Evolutionary conservation across 2,797 vertebrate species (phyloP).

Genomic region (Periophthalmus magnuspinnatus): DNA sequence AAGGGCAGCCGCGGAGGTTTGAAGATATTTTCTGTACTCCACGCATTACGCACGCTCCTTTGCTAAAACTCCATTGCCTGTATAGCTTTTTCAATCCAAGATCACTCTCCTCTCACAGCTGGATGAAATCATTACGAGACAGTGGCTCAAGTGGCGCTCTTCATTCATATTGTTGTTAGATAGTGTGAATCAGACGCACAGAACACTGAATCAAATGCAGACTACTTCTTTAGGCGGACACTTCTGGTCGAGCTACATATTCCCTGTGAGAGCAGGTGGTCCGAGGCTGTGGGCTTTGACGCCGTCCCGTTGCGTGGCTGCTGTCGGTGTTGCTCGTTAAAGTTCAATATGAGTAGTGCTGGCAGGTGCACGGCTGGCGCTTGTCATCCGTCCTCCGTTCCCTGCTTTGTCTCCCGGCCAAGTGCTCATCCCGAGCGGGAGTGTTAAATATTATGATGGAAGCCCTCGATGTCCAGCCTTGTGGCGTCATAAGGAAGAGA

Average conservation of each 20-base stretch:
- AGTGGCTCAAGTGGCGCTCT: constrained; percentile 38
- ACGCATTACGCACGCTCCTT: constrained; percentile 34
- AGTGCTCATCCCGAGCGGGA: constrained; percentile 76
- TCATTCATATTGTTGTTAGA: constrained; percentile 46
- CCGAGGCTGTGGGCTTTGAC: constrained; percentile 41
- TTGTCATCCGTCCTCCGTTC: constrained; percentile 52
- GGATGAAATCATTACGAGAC: constrained; percentile 41
- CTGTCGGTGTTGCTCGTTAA: constrained; percentile 24
- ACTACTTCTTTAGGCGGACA: constrained; percentile 15
- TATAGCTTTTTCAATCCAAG: constrained; percentile 18
- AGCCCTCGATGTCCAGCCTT: constrained; percentile 85
- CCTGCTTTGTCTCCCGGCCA: constrained; percentile 53
- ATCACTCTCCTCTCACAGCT: constrained; percentile 53
- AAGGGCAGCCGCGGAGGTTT: constrained; percentile 47
- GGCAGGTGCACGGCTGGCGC: constrained; percentile 74
- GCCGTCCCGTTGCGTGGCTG: constrained; percentile 36
- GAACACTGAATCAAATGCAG: constrained; percentile 29
- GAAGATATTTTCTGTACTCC: constrained; percentile 50
- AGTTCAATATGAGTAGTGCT: constrained; percentile 43
- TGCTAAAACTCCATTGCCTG: constrained; percentile 52
- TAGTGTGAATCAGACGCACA: constrained; percentile 29
- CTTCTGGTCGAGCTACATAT: neutral
- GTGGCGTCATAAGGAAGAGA: constrained; percentile 90
- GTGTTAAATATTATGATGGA: constrained; percentile 89
- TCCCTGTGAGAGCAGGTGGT: constrained; percentile 37